Percentiles rank a stretch among this genome's conserved stretches.
phyloP scores from a whole-genome alignment of 2,888 invertebrate genomes.

The Epistrophe grossulariae region DNA sequence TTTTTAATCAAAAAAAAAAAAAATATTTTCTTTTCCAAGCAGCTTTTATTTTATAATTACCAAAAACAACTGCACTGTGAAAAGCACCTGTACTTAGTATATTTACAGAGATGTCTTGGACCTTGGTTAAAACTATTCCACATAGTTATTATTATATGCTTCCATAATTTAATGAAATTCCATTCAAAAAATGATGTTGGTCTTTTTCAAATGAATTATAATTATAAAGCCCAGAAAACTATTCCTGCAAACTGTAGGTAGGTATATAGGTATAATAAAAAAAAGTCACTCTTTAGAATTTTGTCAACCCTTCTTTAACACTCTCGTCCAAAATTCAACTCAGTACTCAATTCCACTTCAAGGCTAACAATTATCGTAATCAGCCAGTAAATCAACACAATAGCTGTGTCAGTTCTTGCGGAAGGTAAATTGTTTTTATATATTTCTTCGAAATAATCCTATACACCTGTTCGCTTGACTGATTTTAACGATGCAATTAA shows the following conservation, averaged over 20 bases:
- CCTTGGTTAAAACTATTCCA: not conserved
- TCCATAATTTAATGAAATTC: constrained; percentile 29
- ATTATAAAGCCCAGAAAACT: constrained; percentile 39
- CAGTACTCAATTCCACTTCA: constrained; percentile 55
- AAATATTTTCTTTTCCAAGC: constrained; percentile 51
- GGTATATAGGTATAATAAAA: constrained; percentile 1
- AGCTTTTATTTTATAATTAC: constrained; percentile 66
- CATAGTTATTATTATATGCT: constrained; percentile 16
- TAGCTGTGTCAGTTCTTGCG: constrained; percentile 66
- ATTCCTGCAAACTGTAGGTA: constrained; percentile 49
- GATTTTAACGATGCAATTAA: constrained; percentile 75
- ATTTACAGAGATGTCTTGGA: too few relatives aligned
- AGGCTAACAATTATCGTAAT: constrained; percentile 74
- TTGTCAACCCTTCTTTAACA: constrained; percentile 65
- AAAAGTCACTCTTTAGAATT: constrained; percentile 43
- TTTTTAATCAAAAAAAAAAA: constrained; percentile 22
- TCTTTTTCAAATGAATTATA: constrained; percentile 46
- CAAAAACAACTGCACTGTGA: constrained; percentile 26
- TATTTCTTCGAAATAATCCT: constrained; percentile 60
- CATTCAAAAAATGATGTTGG: not conserved
- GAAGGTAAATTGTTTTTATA: constrained; percentile 70
- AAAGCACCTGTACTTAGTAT: constrained; percentile 25
- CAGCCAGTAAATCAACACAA: constrained; percentile 75
- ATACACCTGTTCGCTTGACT: constrained; percentile 70
- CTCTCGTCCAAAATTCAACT: constrained; percentile 22